A percentile compares a stretch with the other conserved stretches of the same genome.
phyloP scores from a whole-genome alignment of 2,797 vertebrate species.

The Ctenopoma kingsleyae region DNA sequence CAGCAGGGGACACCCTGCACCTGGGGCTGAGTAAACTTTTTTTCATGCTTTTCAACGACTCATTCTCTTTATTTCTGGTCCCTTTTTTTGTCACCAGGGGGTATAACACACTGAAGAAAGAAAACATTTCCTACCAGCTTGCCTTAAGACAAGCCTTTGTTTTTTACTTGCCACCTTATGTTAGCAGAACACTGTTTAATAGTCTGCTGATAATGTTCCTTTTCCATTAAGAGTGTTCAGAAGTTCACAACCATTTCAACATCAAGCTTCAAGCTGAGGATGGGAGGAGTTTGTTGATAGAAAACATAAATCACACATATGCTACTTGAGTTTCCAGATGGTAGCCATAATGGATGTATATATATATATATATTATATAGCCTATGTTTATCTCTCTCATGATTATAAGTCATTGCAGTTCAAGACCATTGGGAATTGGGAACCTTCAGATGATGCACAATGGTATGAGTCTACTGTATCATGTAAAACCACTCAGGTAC shows the following conservation, averaged over 20 bases:
- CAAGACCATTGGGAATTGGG: conserved; percentile 34
- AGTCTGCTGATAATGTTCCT: conserved; percentile 64
- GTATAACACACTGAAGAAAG: conserved; percentile 64
- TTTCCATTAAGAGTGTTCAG: conserved; percentile 39
- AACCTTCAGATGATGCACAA: conserved; percentile 46
- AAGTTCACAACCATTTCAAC: conserved; percentile 19
- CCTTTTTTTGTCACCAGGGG: conserved; percentile 59
- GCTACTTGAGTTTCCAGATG: conserved; percentile 60
- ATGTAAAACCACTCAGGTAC: conserved; percentile 49
- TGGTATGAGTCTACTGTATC: conserved; percentile 29
- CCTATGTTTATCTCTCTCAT: conserved; percentile 33
- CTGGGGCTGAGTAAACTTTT: conserved; percentile 77
- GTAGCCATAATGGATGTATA: conserved; percentile 34
- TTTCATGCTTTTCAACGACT: conserved; percentile 67
- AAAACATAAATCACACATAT: conserved; percentile 52
- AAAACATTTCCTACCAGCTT: conserved; percentile 75
- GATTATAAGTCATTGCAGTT: conserved; percentile 54
- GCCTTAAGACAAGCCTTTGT: conserved; percentile 64
- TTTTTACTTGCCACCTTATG: conserved; percentile 56
- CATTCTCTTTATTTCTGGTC: conserved; percentile 47
- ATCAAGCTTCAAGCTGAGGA: conserved; percentile 18
- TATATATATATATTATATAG: no score
- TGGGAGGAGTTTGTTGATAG: conserved; percentile 25
- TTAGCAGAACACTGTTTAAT: conserved; percentile 61
- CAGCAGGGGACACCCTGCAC: conserved; percentile 77